phyloP scores from a whole-genome alignment of 2,888 invertebrate species.

The Metallyticus violacea region DNA sequence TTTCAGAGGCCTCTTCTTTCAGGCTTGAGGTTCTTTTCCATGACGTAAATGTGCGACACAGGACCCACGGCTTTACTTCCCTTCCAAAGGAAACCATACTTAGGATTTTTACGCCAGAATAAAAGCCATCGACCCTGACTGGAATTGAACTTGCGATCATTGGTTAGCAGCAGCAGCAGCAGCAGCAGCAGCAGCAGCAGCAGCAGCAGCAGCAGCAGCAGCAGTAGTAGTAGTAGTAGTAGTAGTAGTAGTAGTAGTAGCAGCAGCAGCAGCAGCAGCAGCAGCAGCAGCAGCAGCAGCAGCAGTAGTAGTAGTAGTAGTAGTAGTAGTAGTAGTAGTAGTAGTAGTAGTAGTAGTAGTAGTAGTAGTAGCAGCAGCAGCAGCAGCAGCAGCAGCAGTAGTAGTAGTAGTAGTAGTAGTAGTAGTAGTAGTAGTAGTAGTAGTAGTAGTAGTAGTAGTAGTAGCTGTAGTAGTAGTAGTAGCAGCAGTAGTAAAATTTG shows the following conservation, averaged over 20 bases:
- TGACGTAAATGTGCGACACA: no score
- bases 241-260: background rate
- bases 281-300: background rate
- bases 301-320: background rate
- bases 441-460: background rate
- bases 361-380: background rate
- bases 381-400: background rate
- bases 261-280: background rate
- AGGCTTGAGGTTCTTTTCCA: no score
- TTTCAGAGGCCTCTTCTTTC: no score
- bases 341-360: background rate
- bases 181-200: conserved; percentile 7
- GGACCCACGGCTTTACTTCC: no score
- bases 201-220: conserved; percentile 7
- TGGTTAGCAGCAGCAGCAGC: background rate
- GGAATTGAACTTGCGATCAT: no score
- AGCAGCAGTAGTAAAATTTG: background rate
- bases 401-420: background rate
- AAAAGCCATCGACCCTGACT: no score
- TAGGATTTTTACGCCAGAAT: no score
- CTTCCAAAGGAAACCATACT: no score
- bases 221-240: background rate
- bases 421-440: background rate
- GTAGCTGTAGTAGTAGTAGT: background rate
- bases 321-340: background rate